phyloP scores from a whole-genome alignment of 1,140 invertebrate genomes.

The Drosophila equinoxialis region DNA sequence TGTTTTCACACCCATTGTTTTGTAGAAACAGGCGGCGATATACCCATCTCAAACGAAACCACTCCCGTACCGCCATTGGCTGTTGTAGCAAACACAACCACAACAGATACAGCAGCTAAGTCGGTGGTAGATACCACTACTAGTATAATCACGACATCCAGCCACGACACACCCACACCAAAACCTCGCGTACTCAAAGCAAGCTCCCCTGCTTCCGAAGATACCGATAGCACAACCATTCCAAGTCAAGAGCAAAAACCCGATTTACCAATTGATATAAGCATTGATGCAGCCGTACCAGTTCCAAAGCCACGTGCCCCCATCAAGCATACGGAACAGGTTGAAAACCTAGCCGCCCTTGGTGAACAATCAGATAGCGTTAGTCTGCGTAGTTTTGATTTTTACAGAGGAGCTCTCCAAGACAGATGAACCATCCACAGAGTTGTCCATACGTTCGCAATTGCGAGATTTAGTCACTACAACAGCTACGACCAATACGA shows the following conservation, averaged over 20 bases:
- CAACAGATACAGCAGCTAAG: constrained; percentile 46
- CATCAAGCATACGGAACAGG: constrained; percentile 71
- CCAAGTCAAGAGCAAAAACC: constrained; percentile 57
- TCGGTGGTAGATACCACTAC: constrained; percentile 48
- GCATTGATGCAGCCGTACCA: constrained; percentile 51
- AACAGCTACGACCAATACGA: constrained; percentile 42
- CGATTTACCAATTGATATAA: constrained; percentile 58
- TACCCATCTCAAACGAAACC: constrained; percentile 75
- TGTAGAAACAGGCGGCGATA: constrained; percentile 82
- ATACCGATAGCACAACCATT: constrained; percentile 60
- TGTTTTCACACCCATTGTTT: constrained; percentile 82
- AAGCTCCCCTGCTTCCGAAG: constrained; percentile 68
- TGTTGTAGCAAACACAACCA: constrained; percentile 39
- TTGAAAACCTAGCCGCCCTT: constrained; percentile 70
- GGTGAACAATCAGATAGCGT: constrained; percentile 76
- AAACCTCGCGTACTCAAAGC: constrained; percentile 75
- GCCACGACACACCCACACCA: constrained; percentile 75
- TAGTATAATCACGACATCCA: constrained; percentile 50
- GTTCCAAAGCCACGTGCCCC: constrained; percentile 77
- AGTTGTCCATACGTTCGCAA: constrained; percentile 71
- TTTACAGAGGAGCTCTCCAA: constrained; percentile 77
- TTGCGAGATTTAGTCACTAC: constrained; percentile 65
- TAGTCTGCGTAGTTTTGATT: constrained; percentile 75
- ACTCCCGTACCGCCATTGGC: constrained; percentile 76
- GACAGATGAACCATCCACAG: constrained; percentile 77